Evolutionary conservation across 2,888 invertebrate species (phyloP), one percentile per base, ranked within the genome.

Genomic region (Thereva unica): DNA sequence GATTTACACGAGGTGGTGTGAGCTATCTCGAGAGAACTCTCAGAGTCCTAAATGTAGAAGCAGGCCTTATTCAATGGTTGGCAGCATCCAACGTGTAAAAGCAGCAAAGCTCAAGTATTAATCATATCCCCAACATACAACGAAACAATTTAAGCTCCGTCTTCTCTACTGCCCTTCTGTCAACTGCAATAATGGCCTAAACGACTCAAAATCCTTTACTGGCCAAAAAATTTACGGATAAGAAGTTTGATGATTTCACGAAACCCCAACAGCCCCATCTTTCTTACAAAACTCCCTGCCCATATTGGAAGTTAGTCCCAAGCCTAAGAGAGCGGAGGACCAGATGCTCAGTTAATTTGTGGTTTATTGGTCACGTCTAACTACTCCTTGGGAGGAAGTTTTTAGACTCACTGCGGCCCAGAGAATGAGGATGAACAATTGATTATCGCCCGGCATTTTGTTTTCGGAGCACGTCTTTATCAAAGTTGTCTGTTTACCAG

Each of bases 281-380:
- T n/a, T 10, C 5, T n/a, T 23, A 9, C 42, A n/a, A 6, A 6
- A 9, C 40, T 2, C 23, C 38, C 12, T 35, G 12, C 8, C 40
- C 5, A 4, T 8, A 59, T 47, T 38, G n/a, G 8, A 8, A 37
- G 37, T 40, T 47, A 35, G 10, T 34, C 35, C 6, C 35, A 35
- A 23, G 52, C 10, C 23, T 34, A 54, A 23, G 38, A 54, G 45
- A 23, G 38, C 45, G 45, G 45, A 8, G 45, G 47, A 64, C 65
- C 65, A 65, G 56, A 65, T 65, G 65, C 56, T 65, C 56, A 65
- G 55, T 56, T 65, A 65, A 65, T 56, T 65, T 65, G 65, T 65
- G 65, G 65, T 65, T 65, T 56, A 65, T 65, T 65, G 65, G 65
- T 65, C 65, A 65, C 65, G 56, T 65, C 55, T 55, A 49, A 65